Conservation (phyloP, 1,140 invertebrate genomes). For the Triops cancriformis region DNA sequence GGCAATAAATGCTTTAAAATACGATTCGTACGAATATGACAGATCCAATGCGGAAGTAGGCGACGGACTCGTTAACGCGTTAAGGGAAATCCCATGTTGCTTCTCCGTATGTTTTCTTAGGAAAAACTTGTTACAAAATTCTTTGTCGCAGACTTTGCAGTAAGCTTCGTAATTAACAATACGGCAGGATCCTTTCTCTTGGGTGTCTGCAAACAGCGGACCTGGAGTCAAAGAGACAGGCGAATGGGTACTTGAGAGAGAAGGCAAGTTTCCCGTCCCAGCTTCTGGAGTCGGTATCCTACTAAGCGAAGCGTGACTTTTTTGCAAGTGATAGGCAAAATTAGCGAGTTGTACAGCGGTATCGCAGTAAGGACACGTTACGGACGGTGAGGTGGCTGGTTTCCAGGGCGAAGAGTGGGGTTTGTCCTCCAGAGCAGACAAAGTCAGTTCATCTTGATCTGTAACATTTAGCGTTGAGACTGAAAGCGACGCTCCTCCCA, state of each 20-base stretch:
- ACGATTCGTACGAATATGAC: neutral
- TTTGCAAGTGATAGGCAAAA: neutral
- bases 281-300: neutral
- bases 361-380: neutral
- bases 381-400: neutral
- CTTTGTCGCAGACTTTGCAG: slow-evolving; percentile 50
- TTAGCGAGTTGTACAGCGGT: neutral
- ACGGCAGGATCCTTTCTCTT: slow-evolving; percentile 15
- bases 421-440: neutral
- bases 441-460: neutral
- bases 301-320: neutral
- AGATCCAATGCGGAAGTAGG: neutral
- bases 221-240: neutral
- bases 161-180: slow-evolving; percentile 43
- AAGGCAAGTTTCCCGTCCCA: neutral
- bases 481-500: neutral
- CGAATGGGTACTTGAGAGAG: neutral
- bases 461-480: neutral
- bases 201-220: neutral
- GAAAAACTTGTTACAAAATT: slow-evolving; percentile 53
- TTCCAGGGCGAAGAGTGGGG: neutral
- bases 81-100: slow-evolving; percentile 16
- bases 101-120: slow-evolving; percentile 46
- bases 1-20: slow-evolving; percentile 1
- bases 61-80: neutral